Evolutionary conservation across 2,888 invertebrate genomes (phyloP).

Genomic region (Polymixis flavicincta): DNA sequence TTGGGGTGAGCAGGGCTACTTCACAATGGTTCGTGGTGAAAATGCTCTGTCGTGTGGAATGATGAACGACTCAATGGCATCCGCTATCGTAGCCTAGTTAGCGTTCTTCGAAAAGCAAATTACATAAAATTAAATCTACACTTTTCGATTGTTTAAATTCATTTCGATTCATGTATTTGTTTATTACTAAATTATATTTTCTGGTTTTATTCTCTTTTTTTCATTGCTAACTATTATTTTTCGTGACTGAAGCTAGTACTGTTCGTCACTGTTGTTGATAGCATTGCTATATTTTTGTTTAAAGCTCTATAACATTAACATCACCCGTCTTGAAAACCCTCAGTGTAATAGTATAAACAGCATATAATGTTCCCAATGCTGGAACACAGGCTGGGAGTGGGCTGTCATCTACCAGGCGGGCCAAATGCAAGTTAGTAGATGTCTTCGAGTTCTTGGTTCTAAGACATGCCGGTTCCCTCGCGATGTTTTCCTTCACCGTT

Average conservation of each 20-base stretch:
- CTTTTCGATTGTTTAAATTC: background rate
- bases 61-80: background rate
- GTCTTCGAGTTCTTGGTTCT: too few relatives aligned
- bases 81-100: constrained; percentile 32
- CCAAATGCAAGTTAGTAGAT: too few relatives aligned
- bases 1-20: constrained; percentile 95
- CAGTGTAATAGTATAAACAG: background rate
- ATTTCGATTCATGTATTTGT: background rate
- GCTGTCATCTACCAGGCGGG: too few relatives aligned
- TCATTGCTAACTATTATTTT: background rate
- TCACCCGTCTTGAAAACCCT: background rate
- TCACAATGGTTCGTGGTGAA: constrained; percentile 93
- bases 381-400: too few relatives aligned
- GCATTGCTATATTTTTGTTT: background rate
- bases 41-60: constrained; percentile 90
- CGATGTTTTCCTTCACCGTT: too few relatives aligned
- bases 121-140: background rate
- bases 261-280: background rate
- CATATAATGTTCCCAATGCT: too few relatives aligned
- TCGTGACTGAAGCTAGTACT: background rate
- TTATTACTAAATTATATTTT: background rate
- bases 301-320: background rate
- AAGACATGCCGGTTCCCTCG: too few relatives aligned
- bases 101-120: background rate
- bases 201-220: background rate